Base-by-base conservation (phyloP, 2,888 invertebrate species). In the Spilarctia lutea region DNA sequence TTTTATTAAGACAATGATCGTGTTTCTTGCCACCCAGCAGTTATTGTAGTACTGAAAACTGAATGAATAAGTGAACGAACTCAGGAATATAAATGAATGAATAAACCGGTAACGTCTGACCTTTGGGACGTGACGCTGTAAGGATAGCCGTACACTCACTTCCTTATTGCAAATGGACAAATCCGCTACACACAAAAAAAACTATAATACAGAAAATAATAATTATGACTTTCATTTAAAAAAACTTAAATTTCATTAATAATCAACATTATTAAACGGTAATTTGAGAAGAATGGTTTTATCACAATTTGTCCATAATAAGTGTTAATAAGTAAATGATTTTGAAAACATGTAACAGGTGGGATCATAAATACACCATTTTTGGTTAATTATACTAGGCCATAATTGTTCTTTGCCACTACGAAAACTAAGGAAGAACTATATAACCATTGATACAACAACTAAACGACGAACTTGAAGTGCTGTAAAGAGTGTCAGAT, bases 21-120 rank as follows among this genome's bases (percentile, higher is more conserved):
- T 52, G 52, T 74, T 83, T 67, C 69, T 68, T 74, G 35, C 56
- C 30, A 52, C 24, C 30, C 48, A 68, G 11, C 35, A 69, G 35
- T 56, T 69, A 69, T n/a, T 35, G 80, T 67, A 69, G 68, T 48
- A 75, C 73, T 18, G 52, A 52, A 74, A 75, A 73, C 42, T 33
- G 69, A 71, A 77, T 83, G 73, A 80, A 82, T 79, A 77, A 78
- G 75, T 42, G 66, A 78, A 68, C 75, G 48, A 78, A 68, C 70
- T 72, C 39, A 67, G 24, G 75, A 76, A 75, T 78, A 75, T 48
- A 73, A 39, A 77, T 78, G 74, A 80, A 76, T 70, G 70, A 75
- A 73, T 71, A 24, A 42, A 75, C 67, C 48, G 66, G 70, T 68
- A 65, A 48, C 39, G 67, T 56, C 35, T 35, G 75, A 81, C 52